phyloP scores from a whole-genome alignment of 2,113 vertebrate genomes.

The Lepus timidus region DNA sequence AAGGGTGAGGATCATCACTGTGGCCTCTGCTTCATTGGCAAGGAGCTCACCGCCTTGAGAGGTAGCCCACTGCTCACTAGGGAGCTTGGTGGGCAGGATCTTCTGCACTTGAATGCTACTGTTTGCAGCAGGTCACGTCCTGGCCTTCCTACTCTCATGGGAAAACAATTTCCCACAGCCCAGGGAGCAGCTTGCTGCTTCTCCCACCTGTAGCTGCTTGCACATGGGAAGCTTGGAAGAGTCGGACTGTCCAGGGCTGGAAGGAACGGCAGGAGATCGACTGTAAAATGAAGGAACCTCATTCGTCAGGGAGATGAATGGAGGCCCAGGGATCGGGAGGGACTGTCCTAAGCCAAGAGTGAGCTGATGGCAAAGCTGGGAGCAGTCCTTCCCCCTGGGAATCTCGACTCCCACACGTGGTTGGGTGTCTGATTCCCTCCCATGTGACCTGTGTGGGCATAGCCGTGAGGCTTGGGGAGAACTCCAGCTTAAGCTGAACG shows the following conservation, averaged over 20 bases:
- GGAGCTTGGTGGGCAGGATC: neutral
- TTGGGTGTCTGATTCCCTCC: neutral
- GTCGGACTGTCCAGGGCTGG: neutral
- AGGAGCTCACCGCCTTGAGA: neutral
- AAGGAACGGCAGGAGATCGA: neutral
- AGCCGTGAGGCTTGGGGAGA: neutral
- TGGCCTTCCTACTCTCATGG: neutral
- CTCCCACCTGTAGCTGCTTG: neutral
- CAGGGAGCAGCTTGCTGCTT: neutral
- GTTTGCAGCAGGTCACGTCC: neutral
- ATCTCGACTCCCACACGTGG: accelerated
- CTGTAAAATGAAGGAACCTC: neutral
- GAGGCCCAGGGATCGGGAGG: neutral
- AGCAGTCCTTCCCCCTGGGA: neutral
- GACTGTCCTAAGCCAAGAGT: neutral
- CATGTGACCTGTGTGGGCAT: neutral
- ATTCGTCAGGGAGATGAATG: neutral
- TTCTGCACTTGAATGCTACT: neutral
- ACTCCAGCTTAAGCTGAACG: neutral
- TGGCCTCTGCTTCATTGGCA: neutral
- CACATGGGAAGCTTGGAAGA: neutral
- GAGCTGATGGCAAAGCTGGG: neutral
- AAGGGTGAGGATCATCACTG: neutral
- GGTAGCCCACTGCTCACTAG: neutral
- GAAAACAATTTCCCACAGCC: neutral